Evolutionary conservation across 92 coral and sea anemone species (phyloP).

Genomic region (Porites lobata): DNA sequence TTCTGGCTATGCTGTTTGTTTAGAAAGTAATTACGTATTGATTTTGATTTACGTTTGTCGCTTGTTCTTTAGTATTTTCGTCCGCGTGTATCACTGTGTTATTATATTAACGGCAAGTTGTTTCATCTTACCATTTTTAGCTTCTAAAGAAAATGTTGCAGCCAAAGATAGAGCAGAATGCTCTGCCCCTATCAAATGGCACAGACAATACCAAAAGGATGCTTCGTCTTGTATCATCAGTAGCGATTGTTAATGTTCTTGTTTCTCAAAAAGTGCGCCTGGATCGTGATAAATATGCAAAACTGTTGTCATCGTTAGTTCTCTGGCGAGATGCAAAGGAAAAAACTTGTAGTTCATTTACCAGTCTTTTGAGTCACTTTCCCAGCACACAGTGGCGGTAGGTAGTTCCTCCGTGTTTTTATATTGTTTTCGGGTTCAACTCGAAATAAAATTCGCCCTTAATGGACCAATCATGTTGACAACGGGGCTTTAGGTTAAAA

Average conservation of each 20-base stretch:
- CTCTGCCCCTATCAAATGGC: not conserved
- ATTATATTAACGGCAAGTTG: too few relatives aligned
- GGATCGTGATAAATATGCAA: not conserved
- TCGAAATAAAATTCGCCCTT: not conserved
- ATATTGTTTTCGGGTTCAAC: too few relatives aligned
- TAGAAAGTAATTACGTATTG: too few relatives aligned
- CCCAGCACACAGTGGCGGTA: conserved; percentile 14
- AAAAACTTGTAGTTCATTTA: not conserved
- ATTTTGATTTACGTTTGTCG: too few relatives aligned
- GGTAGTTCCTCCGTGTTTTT: not conserved
- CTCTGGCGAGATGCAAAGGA: not conserved
- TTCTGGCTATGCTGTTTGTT: too few relatives aligned
- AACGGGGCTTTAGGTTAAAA: not conserved
- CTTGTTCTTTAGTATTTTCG: too few relatives aligned
- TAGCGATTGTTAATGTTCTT: conserved; percentile 13
- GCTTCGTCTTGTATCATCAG: conserved; percentile 30
- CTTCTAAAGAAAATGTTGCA: conserved; percentile 9
- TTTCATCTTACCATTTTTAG: not conserved
- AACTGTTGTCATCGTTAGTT: conserved; percentile 12
- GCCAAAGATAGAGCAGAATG: conserved; percentile 20
- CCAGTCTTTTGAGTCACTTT: not conserved
- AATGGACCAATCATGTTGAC: not conserved
- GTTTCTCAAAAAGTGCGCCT: not conserved
- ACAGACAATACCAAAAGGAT: not conserved
- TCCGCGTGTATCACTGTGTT: too few relatives aligned